phyloP scores from a whole-genome alignment of 2,113 vertebrate species.

The Empidonax alnorum region DNA sequence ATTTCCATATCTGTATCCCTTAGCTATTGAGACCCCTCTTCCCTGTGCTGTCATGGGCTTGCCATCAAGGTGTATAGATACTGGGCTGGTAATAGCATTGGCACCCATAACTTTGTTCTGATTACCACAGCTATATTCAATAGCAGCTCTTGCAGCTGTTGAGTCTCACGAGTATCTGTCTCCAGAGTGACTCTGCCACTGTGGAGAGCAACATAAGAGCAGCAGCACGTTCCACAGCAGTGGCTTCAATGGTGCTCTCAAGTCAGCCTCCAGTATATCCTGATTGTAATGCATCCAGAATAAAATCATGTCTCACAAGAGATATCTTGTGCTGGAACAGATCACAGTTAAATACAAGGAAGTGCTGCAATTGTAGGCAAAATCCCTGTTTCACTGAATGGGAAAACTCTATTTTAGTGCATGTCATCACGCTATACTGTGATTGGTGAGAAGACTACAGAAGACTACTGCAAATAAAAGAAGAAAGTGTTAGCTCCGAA shows the following conservation, averaged over 20 bases:
- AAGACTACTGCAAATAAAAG: not conserved
- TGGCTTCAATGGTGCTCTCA: not conserved
- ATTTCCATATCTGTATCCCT: not conserved
- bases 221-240: not conserved
- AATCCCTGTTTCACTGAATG: not conserved
- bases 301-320: not conserved
- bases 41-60: no score
- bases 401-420: not conserved
- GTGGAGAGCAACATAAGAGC: rapidly evolving
- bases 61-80: not conserved
- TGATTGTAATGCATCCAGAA: not conserved
- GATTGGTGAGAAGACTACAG: not conserved
- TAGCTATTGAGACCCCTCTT: not conserved
- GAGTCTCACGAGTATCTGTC: not conserved
- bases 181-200: not conserved
- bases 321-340: not conserved
- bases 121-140: not conserved
- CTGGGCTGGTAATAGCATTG: not conserved
- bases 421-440: not conserved
- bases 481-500: not conserved
- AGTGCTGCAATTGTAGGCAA: not conserved
- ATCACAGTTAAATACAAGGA: not conserved
- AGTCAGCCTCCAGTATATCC: not conserved
- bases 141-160: not conserved
- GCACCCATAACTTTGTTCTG: not conserved